phyloP scores from a whole-genome alignment of 2,888 invertebrate genomes.

The Halictus quadricinctus region DNA sequence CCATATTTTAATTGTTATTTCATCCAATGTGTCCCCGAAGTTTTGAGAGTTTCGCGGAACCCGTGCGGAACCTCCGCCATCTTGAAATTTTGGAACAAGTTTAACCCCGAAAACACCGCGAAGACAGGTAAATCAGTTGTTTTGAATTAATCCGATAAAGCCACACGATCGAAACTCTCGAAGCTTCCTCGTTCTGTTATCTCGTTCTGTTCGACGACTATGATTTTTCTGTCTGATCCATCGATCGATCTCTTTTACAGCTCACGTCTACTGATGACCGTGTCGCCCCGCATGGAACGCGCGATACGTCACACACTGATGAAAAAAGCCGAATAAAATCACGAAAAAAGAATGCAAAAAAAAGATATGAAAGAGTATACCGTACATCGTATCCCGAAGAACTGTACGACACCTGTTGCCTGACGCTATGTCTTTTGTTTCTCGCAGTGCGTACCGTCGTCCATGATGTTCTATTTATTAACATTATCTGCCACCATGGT shows the following conservation, averaged over 20 bases:
- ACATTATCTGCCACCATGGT: constrained; percentile 67
- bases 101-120: not conserved
- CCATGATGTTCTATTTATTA: constrained; percentile 75
- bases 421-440: constrained; percentile 41
- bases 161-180: constrained; percentile 35
- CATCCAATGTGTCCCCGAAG: constrained; percentile 15
- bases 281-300: constrained; percentile 72
- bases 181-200: not conserved
- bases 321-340: constrained; percentile 65
- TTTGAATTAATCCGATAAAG: not conserved
- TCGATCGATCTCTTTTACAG: constrained; percentile 74
- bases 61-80: not conserved
- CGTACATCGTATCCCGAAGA: constrained; percentile 51
- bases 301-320: constrained; percentile 69
- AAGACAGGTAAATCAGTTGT: not conserved
- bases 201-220: not conserved
- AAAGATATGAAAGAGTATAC: constrained; percentile 44
- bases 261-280: constrained; percentile 79
- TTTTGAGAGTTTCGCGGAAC: constrained; percentile 31
- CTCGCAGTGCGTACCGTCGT: constrained; percentile 67
- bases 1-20: constrained; percentile 40
- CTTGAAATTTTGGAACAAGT: not conserved
- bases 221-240: constrained; percentile 25
- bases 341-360: constrained; percentile 65
- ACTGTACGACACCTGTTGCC: constrained; percentile 54